Evolutionary conservation across 2,888 invertebrate genomes (phyloP), one percentile per base, ranked within the genome.

Genomic region (Vanessa cardui): DNA sequence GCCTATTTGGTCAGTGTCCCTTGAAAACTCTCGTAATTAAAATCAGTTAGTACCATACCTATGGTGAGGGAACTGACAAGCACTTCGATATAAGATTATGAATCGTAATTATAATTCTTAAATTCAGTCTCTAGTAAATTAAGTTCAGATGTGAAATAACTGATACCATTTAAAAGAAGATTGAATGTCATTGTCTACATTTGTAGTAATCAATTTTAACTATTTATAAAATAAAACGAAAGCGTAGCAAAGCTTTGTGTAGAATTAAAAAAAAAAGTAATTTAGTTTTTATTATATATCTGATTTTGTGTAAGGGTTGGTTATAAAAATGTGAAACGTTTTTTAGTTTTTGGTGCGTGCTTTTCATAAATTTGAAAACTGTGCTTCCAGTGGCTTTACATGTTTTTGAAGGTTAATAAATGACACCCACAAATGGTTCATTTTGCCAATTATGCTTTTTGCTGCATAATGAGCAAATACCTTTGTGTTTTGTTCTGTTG

Each of bases 401-500:
- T 46, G 49, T 58, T 67, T n/a, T 50, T 44, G 31, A 70, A 60
- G 49, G 66, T 62, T 69, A 71, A 69, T 91, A 92, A 92, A 92
- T 92, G 92, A 92, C 91, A 90, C 83, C 92, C 90, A 90, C 82
- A 83, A 81, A 76, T 82, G 77, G 78, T 81, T 68, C 68, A 72
- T 80, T 83, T 89, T 91, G 91, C 92, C 92, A 92, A 92, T 92
- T 91, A 91, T 92, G 92, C 90, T 85, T 84, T 81, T 56, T 56
- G 56, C 56, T 79, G 91, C 92, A 90, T 89, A 90, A 93, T 92
- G 92, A 92, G 92, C 91, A 90, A 92, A 92, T 92, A 93, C 92
- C 83, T 77, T 72, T 70, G 79, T 83, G 85, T 76, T 82, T 80
- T 79, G 74, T 82, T 82, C 78, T 80, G 71, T 85, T 44, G 68